A percentile compares a stretch with the other conserved stretches of the same genome.
Conservation (phyloP, 1,140 invertebrate species). For the Neotoxoptera formosana region DNA sequence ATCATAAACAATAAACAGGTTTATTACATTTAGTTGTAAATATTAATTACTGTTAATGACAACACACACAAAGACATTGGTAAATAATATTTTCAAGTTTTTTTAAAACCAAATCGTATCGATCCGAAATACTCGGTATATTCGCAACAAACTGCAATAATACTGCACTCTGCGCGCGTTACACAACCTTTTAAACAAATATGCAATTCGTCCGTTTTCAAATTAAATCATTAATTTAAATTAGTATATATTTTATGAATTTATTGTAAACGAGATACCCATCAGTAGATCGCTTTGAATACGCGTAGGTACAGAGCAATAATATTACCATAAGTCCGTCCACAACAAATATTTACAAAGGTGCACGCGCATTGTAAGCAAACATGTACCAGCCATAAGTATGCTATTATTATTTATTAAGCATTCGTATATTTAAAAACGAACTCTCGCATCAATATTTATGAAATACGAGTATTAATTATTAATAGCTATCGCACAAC, state of each 20-base stretch:
- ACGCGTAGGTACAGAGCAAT: not conserved
- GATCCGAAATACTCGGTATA: not conserved
- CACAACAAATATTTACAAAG: not conserved
- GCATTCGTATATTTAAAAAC: not conserved
- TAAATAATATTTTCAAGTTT: not conserved
- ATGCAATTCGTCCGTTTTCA: not conserved
- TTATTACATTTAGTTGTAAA: not conserved
- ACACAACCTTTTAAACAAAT: not conserved
- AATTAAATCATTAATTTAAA: conserved; percentile 8
- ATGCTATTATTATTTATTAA: not conserved
- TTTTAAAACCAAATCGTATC: not conserved
- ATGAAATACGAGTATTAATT: too few relatives aligned
- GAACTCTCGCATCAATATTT: not conserved
- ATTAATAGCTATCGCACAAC: too few relatives aligned
- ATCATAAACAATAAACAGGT: not conserved
- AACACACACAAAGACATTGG: not conserved
- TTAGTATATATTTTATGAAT: not conserved
- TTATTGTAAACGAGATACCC: not conserved
- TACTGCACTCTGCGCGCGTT: not conserved
- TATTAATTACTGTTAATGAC: not conserved
- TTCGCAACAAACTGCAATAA: not conserved
- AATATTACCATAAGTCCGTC: not conserved
- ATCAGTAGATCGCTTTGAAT: not conserved
- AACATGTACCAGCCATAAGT: not conserved
- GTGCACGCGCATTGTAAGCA: not conserved